These are phyloP conservation scores for Mystacornis crossleyi DNA, from an alignment of 2,113 vertebrate species.

Conservation along the genomic window DNA sequence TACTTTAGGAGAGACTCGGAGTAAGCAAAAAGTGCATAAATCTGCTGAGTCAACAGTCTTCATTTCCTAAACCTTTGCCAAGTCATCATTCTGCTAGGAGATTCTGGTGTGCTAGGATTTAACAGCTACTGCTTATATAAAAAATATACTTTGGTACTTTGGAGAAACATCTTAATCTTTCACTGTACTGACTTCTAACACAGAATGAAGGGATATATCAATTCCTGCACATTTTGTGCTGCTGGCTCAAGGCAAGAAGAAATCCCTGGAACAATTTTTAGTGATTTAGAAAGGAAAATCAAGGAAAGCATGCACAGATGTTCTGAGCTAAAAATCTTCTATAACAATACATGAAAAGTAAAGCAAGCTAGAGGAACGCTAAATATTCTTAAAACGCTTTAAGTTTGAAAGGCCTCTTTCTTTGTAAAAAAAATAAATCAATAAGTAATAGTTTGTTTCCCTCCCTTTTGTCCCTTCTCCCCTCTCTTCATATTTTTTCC, in stretches of 20 bases:
- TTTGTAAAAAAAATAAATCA: neutral
- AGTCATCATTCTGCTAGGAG: neutral
- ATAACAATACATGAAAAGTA: neutral
- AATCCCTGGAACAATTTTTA: neutral
- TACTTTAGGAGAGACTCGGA: neutral
- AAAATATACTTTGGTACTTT: neutral
- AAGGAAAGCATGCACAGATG: neutral
- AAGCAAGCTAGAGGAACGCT: neutral
- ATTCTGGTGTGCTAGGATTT: neutral
- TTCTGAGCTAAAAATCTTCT: neutral
- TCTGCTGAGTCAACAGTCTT: conserved; percentile 18
- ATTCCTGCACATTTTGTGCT: neutral
- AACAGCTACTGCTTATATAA: neutral
- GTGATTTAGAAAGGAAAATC: neutral
- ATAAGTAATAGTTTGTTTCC: neutral
- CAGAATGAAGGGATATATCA: neutral
- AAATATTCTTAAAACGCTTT: neutral
- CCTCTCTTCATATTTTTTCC: neutral
- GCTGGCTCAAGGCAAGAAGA: neutral
- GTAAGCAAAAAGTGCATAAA: conserved; percentile 1
- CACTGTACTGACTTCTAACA: neutral
- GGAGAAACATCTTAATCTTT: conserved; percentile 17
- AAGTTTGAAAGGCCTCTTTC: neutral
- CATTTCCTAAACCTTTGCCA: neutral
- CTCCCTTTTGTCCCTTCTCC: neutral